Conservation (phyloP, 2,888 invertebrate genomes). For the Eudemis profundana region DNA sequence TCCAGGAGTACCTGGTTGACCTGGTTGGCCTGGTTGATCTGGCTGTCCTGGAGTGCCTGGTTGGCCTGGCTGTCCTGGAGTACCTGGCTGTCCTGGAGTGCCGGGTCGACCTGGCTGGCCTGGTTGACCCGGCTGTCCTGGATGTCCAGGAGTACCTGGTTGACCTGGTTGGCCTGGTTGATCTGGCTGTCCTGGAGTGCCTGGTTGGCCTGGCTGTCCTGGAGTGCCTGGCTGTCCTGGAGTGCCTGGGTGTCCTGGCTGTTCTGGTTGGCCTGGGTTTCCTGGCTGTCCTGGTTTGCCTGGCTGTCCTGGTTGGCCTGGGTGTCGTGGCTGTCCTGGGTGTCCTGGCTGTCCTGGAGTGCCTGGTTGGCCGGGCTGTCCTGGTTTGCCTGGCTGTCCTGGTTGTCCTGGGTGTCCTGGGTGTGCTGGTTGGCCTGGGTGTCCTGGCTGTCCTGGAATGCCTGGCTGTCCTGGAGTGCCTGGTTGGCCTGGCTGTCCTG, state of each 20-base stretch:
- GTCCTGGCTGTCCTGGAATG: background rate
- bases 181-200: background rate
- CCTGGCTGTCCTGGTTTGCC: background rate
- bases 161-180: background rate
- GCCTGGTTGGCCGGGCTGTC: background rate
- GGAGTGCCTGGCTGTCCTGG: background rate
- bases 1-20: background rate
- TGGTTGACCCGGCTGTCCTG: too few relatives aligned
- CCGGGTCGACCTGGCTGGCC: background rate
- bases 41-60: background rate
- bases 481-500: background rate
- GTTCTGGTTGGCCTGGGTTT: background rate
- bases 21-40: background rate
- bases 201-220: background rate
- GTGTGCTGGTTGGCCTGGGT: background rate
- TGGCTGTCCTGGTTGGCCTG: background rate
- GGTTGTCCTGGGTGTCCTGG: background rate
- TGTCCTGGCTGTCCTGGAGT: background rate
- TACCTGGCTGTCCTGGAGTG: background rate
- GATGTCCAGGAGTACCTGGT: too few relatives aligned
- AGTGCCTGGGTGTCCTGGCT: background rate
- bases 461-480: background rate
- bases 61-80: background rate
- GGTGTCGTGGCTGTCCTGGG: background rate
- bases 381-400: background rate